Evolutionary conservation across 2,113 vertebrate species (phyloP).

Genomic region (Cephalophus harveyi): DNA sequence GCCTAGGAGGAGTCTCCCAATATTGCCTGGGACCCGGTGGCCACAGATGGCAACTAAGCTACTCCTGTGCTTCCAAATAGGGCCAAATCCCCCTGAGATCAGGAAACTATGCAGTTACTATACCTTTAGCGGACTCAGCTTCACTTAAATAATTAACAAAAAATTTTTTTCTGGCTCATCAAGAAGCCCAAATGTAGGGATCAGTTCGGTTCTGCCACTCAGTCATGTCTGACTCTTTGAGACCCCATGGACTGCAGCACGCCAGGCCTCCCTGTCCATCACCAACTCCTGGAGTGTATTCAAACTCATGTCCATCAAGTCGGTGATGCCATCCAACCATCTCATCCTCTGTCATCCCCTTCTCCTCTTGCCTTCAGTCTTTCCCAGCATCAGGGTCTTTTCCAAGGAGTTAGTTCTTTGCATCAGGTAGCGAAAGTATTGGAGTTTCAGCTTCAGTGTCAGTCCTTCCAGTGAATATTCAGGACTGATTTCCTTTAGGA

Average conservation of each 20-base stretch:
- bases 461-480: not conserved
- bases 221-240: not conserved
- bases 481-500: not conserved
- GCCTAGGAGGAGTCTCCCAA: not conserved
- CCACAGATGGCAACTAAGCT: not conserved
- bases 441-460: not conserved
- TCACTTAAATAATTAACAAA: not conserved
- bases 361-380: not conserved
- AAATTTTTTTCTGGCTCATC: rapidly evolving
- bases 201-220: not conserved
- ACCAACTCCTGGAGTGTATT: not conserved
- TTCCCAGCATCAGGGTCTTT: not conserved
- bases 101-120: not conserved
- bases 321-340: not conserved
- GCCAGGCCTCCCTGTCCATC: not conserved
- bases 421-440: not conserved
- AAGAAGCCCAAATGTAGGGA: not conserved
- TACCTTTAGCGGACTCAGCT: not conserved
- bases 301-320: not conserved
- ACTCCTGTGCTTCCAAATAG: not conserved
- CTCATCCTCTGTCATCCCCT: not conserved
- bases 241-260: not conserved
- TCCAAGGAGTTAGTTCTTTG: rapidly evolving
- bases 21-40: not conserved
- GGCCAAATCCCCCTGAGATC: not conserved